A percentile compares a stretch with the other conserved stretches of the same genome.
These are phyloP conservation scores for Cactoblastis cactorum DNA, from an alignment of 2,888 invertebrate genomes.

Conservation along the genomic window DNA sequence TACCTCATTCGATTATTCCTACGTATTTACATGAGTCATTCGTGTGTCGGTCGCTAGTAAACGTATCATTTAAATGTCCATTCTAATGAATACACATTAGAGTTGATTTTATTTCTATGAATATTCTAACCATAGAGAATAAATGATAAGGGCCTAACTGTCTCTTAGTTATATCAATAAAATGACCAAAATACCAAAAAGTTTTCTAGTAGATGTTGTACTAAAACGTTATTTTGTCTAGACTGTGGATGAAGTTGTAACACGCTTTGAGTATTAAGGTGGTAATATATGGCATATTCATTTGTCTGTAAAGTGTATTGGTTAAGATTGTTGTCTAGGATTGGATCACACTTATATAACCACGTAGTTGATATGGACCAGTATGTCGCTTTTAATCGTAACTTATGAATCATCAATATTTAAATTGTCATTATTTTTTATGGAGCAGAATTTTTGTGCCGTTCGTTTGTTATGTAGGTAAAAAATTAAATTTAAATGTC, in stretches of 20 bases:
- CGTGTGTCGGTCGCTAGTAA: conserved; percentile 49
- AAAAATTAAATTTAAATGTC: no score
- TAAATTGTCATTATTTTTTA: no score
- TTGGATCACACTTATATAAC: not conserved
- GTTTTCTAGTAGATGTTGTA: conserved; percentile 48
- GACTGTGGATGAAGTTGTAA: conserved; percentile 29
- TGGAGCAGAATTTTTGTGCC: no score
- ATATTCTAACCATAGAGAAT: conserved; percentile 32
- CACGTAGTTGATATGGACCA: not conserved
- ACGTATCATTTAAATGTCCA: conserved; percentile 52
- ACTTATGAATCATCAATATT: not conserved
- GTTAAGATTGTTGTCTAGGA: conserved; percentile 13
- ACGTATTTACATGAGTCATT: conserved; percentile 47
- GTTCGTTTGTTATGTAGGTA: no score
- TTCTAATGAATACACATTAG: conserved; percentile 33
- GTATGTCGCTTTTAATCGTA: not conserved
- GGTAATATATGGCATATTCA: conserved; percentile 31
- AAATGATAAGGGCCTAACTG: conserved; percentile 54
- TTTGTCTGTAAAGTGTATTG: conserved; percentile 28
- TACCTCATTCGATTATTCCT: conserved; percentile 68
- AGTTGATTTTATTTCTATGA: conserved; percentile 32
- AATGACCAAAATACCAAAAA: conserved; percentile 66
- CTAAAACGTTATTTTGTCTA: conserved; percentile 41
- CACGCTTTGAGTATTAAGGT: conserved; percentile 39
- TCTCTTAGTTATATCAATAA: conserved; percentile 43